Percentiles rank a stretch among this genome's conserved stretches.
Evolutionary conservation across 1,140 invertebrate genomes (phyloP).

Genomic region (Drosophila ambigua): DNA sequence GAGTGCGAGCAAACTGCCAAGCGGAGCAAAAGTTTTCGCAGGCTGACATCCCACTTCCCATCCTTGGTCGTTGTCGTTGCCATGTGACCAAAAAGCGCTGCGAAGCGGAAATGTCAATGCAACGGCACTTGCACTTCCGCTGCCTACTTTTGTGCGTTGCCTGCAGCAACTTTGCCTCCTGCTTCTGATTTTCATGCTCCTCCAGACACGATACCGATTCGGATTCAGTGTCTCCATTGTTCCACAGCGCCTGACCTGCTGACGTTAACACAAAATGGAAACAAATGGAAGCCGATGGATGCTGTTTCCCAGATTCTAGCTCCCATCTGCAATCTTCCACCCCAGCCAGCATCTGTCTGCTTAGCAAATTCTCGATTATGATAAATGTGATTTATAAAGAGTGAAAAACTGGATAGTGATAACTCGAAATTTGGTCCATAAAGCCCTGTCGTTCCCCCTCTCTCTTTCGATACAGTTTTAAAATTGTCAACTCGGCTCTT

Average conservation of each 20-base stretch:
- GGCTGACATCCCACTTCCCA: slow-evolving; percentile 23
- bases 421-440: slow-evolving; percentile 19
- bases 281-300: slow-evolving; percentile 67
- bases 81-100: slow-evolving; percentile 64
- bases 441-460: not conserved
- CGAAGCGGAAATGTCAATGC: slow-evolving; percentile 80
- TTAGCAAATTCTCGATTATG: slow-evolving; percentile 76
- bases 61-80: slow-evolving; percentile 16
- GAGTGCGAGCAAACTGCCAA: slow-evolving; percentile 53
- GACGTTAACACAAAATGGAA: slow-evolving; percentile 80
- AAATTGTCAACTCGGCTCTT: slow-evolving; percentile 78
- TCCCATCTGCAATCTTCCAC: not conserved
- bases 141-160: slow-evolving; percentile 66
- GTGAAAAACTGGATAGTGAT: slow-evolving; percentile 36
- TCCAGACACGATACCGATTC: slow-evolving; percentile 30
- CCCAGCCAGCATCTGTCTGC: slow-evolving; percentile 30
- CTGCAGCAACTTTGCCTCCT: slow-evolving; percentile 59
- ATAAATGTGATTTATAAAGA: slow-evolving; percentile 59
- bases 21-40: slow-evolving; percentile 65
- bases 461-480: slow-evolving; percentile 64
- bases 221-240: slow-evolving; percentile 51
- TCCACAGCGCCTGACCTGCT: slow-evolving; percentile 70
- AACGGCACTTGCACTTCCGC: slow-evolving; percentile 79
- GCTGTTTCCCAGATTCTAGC: no score
- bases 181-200: slow-evolving; percentile 24